Base-by-base conservation (phyloP, 1,140 invertebrate species). In the Nephila pilipes region DNA sequence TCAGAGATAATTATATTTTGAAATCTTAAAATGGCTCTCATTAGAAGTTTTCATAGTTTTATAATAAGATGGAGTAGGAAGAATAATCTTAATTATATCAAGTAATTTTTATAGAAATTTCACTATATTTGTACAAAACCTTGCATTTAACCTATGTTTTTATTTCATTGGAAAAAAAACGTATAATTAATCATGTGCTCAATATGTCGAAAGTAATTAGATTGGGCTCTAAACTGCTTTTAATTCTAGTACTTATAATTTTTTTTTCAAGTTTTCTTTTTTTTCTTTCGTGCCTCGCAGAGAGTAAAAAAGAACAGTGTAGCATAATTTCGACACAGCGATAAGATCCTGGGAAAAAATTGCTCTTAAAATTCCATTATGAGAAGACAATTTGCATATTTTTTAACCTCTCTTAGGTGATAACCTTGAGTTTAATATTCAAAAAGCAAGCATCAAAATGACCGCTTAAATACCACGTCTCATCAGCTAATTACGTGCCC, bases 301-400 rank as follows among this genome's bases (percentile, higher is more conserved):
- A 32, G 29, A 3, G 12, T 20, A 75, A 75, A 69, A 75, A 20
- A 36, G 3, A 5, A 46, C 12, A 46, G 1, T 25, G 63, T 18
- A 16, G 69, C 14, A 32, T 75, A 36, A 75, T 75, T 75, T 75
- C 2, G 14, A 75, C 69, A 75, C 3, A 75, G 69, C 29, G 69
- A 75, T 75, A 75, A 36, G 1, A 12, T 36, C 29, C 14, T 32
- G 16, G 16, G 4, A 75, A 75, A 75, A n/a, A 75, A 75, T 3
- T 75, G 69, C 36, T 29, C 69, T 75, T 75, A 75, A 75, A 75
- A 75, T 75, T 36, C 69, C 69, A 75, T 75, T 75, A 75, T 75
- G 69, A 12, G 29, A 18, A 75, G 69, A 75, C 14, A 75, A 32
- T 75, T 75, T 75, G 69, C 32, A 75, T 75, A 75, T 75, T 75